phyloP scores from a whole-genome alignment of 2,888 invertebrate genomes.

The Drosophila gaucha region DNA sequence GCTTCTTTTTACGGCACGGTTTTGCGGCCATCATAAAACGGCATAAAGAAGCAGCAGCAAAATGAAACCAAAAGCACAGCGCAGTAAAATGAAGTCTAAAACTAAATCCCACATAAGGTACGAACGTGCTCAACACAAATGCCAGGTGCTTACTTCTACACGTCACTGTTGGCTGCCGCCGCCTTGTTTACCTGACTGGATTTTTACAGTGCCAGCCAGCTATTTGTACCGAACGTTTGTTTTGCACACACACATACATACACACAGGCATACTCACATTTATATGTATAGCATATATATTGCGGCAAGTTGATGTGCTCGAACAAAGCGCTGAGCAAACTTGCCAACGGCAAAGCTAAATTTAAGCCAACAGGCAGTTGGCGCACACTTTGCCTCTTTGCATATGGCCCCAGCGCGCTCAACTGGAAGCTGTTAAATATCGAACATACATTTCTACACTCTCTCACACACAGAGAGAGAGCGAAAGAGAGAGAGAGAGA shows the following conservation, averaged over 20 bases:
- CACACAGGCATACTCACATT: constrained; percentile 10
- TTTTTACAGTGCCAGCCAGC: constrained; percentile 62
- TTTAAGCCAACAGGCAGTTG: constrained; percentile 65
- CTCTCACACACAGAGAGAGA: constrained; percentile 25
- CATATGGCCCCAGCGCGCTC: constrained; percentile 47
- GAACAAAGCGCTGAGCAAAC: constrained; percentile 58
- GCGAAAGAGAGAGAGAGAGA: neutral
- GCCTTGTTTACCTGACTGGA: constrained; percentile 66
- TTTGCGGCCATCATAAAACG: constrained; percentile 73
- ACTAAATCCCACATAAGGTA: constrained; percentile 80
- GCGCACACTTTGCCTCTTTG: constrained; percentile 59
- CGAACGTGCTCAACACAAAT: constrained; percentile 81
- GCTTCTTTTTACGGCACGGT: constrained; percentile 55
- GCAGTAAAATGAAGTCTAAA: constrained; percentile 78
- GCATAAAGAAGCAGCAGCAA: constrained; percentile 63
- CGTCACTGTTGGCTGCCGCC: constrained; percentile 25
- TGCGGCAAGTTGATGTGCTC: constrained; percentile 51
- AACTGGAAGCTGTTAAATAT: constrained; percentile 76
- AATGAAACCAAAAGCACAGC: constrained; percentile 77
- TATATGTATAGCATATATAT: constrained; percentile 23
- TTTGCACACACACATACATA: constrained; percentile 40
- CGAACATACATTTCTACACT: constrained; percentile 60
- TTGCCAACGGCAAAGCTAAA: constrained; percentile 62
- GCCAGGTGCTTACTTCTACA: constrained; percentile 69
- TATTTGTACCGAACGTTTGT: constrained; percentile 60